Evolutionary conservation across 1,140 invertebrate species (phyloP), one percentile per base, ranked within the genome.

Genomic region (Gonatopus flavifemur): DNA sequence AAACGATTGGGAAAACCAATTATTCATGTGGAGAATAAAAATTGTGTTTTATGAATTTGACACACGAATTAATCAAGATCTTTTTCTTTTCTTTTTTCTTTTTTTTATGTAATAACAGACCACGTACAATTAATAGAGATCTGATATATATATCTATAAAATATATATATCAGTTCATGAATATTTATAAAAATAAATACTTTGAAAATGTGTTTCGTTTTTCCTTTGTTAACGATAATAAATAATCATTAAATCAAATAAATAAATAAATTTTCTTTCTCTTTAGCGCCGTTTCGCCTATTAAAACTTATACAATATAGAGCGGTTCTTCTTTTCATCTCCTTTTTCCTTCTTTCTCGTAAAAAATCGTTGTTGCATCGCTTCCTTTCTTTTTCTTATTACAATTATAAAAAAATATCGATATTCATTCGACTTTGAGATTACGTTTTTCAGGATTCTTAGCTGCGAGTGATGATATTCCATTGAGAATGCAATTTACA

Each of bases 101-200:
- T n/a, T n/a, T n/a, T n/a, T n/a, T n/a, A n/a, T n/a, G 22, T 44
- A 12, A 41, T 40, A 44, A 44, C 19, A 12, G 18, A 45, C 46
- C 15, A 43, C 13, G 22, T n/a, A 36, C 18, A 28, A 10, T 33
- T 30, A 32, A 41, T 49, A 43, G 42, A 57, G 50, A 49, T 49
- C 55, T 52, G 49, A 42, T 36, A n/a, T n/a, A n/a, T n/a, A n/a
- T n/a, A n/a, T n/a, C n/a, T n/a, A n/a, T n/a, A n/a, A n/a, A n/a
- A n/a, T n/a, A n/a, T n/a, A n/a, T n/a, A n/a, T 52, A 61, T 59
- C 55, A 45, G 54, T 51, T 54, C 51, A 62, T 50, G 59, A 59
- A 71, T 76, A 74, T 75, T 74, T 77, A 77, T 76, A 78, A 77
- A 78, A 77, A 78, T 77, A 78, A 78, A 77, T 78, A 77, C 68